These are phyloP conservation scores for Boloria euphrosyne DNA, from an alignment of 2,888 invertebrate species.

Conservation along the genomic window DNA sequence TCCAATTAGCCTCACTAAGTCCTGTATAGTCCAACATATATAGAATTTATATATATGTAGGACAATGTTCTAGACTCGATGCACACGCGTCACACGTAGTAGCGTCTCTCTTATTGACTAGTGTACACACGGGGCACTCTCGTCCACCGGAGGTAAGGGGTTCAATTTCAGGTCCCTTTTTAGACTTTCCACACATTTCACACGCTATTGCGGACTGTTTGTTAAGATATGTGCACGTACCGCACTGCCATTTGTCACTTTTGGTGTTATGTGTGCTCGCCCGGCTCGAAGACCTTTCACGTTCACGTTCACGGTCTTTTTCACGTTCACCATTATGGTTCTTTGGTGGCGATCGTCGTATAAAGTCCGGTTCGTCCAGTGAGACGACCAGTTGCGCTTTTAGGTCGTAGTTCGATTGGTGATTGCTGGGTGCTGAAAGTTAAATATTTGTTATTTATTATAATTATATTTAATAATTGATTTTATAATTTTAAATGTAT, in stretches of 20 bases:
- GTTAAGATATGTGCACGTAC: conserved; percentile 88
- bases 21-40: conserved; percentile 12
- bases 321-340: conserved; percentile 48
- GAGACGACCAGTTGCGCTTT: conserved; percentile 74
- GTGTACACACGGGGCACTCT: conserved; percentile 88
- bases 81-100: conserved; percentile 86
- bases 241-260: conserved; percentile 85
- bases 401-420: conserved; percentile 60
- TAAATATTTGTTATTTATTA: not conserved
- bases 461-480: too few species aligned
- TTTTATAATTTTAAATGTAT: too few species aligned
- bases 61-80: conserved; percentile 86
- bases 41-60: conserved; percentile 85
- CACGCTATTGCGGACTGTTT: conserved; percentile 80
- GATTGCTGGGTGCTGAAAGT: conserved; percentile 46
- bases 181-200: conserved; percentile 89
- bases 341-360: conserved; percentile 53
- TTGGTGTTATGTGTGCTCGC: conserved; percentile 41
- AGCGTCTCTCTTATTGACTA: conserved; percentile 87
- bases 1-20: not conserved
- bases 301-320: conserved; percentile 26
- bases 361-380: conserved; percentile 67
- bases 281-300: conserved; percentile 31
- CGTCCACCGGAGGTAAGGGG: conserved; percentile 88
- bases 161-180: conserved; percentile 81